Evolutionary conservation across 2,888 invertebrate genomes (phyloP), one percentile per base, ranked within the genome.

Genomic region (Andrena bicolor): DNA sequence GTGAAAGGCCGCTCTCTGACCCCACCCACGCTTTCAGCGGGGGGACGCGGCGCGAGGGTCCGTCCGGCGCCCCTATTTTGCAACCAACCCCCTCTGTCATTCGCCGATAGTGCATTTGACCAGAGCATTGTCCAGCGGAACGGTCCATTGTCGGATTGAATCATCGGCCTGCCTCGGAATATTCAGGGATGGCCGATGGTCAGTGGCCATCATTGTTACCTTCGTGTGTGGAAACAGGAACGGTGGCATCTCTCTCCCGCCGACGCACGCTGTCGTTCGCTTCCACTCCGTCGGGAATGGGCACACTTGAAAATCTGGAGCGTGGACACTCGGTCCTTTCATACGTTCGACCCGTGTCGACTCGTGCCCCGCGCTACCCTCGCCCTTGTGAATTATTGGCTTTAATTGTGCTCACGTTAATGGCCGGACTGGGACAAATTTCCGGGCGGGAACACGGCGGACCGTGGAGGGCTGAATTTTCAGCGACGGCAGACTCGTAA

Each of bases 101-200:
- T 69, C 74, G 76, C 41, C 84, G 74, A 80, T 70, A 84, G 85
- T 90, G 91, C 90, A 89, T 92, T 92, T 93, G 92, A 93, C 92
- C 93, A 84, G 82, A 86, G 91, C 89, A 93, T 93, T 93, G 93
- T 93, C 89, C 90, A 83, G 76, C 71, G 83, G 89, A 90, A 91
- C 90, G 88, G 91, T 79, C 93, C 89, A 93, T 93, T 93, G 93
- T 93, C 91, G 89, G 90, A 92, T 93, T 92, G 92, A 93, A 93
- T 93, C 93, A 93, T 93, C 91, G 91, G 78, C 48, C 78, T 70
- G 84, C 84, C 81, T 84, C 41, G 86, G 89, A 92, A 91, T 92
- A 92, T 92, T 92, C 91, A 91, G 89, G 88, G 89, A 90, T 91
- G 90, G 90, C 89, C 92, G 86, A 90, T 91, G 93, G 91, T 91